Percentiles rank a stretch among this genome's conserved stretches.
phyloP scores from a whole-genome alignment of 2,888 invertebrate genomes.

The Ornithoptera priamus region DNA sequence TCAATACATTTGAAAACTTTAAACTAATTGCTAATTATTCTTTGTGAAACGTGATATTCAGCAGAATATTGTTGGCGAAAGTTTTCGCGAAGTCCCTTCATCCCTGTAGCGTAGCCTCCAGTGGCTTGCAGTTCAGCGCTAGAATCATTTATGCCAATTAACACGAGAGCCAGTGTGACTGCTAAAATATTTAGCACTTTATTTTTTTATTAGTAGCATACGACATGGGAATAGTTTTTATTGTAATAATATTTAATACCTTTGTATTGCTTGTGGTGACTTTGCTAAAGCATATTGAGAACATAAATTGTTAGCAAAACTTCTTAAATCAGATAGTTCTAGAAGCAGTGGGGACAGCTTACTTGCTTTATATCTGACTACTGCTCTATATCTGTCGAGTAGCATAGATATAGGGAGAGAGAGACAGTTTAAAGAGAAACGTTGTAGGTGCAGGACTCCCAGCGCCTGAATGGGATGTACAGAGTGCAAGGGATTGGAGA shows the following conservation, averaged over 20 bases:
- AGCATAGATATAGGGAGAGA: too few relatives aligned
- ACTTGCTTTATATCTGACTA: too few relatives aligned
- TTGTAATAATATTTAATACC: background rate
- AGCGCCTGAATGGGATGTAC: background rate
- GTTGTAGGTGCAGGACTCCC: too few relatives aligned
- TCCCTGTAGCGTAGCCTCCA: background rate
- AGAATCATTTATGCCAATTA: slow-evolving; percentile 6
- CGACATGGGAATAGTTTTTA: background rate
- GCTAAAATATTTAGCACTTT: background rate
- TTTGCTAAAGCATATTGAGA: background rate
- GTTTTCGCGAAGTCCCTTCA: background rate
- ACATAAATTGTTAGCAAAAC: background rate
- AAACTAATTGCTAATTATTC: slow-evolving; percentile 1
- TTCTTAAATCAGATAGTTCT: background rate
- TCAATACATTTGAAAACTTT: background rate
- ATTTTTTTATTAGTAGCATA: background rate
- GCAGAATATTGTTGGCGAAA: background rate
- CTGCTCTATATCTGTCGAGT: too few relatives aligned
- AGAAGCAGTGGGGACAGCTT: background rate
- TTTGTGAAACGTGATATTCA: background rate
- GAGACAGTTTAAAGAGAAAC: too few relatives aligned
- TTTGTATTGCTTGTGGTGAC: background rate
- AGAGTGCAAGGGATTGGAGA: background rate
- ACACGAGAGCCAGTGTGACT: slow-evolving; percentile 2
- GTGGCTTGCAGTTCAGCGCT: background rate